Conservation (phyloP, 1,140 invertebrate genomes). For the Cyclargus thomasi region DNA sequence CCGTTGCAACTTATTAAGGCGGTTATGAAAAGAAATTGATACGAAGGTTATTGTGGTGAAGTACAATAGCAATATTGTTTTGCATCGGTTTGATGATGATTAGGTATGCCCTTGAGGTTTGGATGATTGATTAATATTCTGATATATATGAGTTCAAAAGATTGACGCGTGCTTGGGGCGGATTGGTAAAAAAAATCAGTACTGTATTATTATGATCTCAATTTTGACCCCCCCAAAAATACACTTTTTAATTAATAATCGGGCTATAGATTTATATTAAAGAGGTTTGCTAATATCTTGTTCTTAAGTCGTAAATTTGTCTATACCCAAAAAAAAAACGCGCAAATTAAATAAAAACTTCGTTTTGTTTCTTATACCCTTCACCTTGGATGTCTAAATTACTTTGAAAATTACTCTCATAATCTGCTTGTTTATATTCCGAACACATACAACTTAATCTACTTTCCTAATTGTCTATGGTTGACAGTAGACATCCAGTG, state of each 20-base stretch:
- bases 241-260: no score
- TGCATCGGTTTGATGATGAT: slow-evolving; percentile 35
- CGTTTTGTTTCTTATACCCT: no score
- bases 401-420: not conserved
- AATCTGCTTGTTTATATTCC: not conserved
- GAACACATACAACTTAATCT: not conserved
- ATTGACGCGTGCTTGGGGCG: not conserved
- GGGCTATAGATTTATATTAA: no score
- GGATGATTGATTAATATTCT: slow-evolving; percentile 45
- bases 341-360: no score
- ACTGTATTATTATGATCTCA: no score
- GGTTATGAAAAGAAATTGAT: slow-evolving; percentile 46
- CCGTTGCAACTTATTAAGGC: not conserved
- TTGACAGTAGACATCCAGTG: slow-evolving; percentile 13
- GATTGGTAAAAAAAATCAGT: not conserved
- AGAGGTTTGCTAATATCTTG: no score
- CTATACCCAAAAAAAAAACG: no score
- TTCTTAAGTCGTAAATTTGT: no score
- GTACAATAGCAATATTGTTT: slow-evolving; percentile 58
- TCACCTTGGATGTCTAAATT: no score
- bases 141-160: slow-evolving; percentile 20
- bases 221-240: not conserved
- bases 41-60: slow-evolving; percentile 45
- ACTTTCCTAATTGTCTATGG: slow-evolving; percentile 9
- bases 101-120: slow-evolving; percentile 39